Percentiles rank a stretch among this genome's conserved stretches.
Conservation (phyloP, 2,797 vertebrate genomes). For the Buceros bicornis region DNA sequence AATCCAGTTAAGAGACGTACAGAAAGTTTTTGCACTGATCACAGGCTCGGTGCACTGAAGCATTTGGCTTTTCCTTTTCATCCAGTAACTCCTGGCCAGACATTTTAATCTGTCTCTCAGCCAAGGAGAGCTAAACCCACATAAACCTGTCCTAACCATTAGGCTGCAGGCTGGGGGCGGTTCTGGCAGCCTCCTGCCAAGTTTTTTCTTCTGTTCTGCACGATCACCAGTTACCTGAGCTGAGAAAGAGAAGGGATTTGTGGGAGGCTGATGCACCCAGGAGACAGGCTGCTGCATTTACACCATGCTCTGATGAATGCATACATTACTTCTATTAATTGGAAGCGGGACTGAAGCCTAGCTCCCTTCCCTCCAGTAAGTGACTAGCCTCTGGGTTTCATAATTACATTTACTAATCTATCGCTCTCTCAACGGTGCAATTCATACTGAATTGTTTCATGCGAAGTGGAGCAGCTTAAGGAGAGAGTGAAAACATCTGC, state of each 20-base stretch:
- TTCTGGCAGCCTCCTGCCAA: neutral
- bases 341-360: conserved; percentile 2
- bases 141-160: neutral
- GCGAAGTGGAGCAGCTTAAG: neutral
- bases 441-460: conserved; percentile 34
- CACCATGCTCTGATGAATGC: neutral
- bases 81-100: neutral
- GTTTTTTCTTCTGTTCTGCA: neutral
- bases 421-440: conserved; percentile 19
- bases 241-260: neutral
- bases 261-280: neutral
- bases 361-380: conserved; percentile 17
- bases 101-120: neutral
- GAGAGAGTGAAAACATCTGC: neutral
- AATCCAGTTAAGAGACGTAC: neutral
- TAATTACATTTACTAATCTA: conserved; percentile 48
- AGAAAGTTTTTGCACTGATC: neutral
- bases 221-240: neutral
- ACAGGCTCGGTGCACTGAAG: neutral
- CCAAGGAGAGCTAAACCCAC: neutral
- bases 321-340: conserved; percentile 23
- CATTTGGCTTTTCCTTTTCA: neutral
- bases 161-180: neutral
- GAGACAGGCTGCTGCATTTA: conserved; percentile 11
- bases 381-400: conserved; percentile 26